phyloP scores from a whole-genome alignment of 2,797 vertebrate genomes.

The Carcharodon carcharias region DNA sequence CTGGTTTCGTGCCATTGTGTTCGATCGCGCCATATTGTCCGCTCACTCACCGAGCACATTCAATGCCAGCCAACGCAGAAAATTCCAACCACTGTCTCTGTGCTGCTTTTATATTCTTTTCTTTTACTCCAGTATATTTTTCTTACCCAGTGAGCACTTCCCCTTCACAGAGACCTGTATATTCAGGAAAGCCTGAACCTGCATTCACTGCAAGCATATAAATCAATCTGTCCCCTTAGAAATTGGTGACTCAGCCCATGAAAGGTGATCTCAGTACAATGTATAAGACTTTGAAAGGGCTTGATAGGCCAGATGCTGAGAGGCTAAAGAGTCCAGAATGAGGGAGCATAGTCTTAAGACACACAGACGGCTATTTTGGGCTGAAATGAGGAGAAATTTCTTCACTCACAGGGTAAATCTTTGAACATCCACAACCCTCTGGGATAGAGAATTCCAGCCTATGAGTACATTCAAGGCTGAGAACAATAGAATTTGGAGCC shows the following conservation, averaged over 20 bases:
- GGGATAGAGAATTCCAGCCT: background rate
- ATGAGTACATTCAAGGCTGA: too few species aligned
- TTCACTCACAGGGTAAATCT: background rate
- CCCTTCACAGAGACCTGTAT: background rate
- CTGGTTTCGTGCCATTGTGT: too few species aligned
- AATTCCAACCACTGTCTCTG: background rate
- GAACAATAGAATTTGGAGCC: too few species aligned
- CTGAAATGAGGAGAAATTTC: background rate
- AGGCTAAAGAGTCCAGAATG: background rate
- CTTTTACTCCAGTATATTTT: background rate
- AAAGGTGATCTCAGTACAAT: background rate
- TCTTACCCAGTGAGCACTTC: background rate
- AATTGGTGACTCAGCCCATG: background rate
- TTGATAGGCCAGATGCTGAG: background rate
- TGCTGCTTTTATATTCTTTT: background rate
- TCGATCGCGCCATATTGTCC: too few species aligned
- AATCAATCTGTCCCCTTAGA: background rate
- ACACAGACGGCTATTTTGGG: background rate
- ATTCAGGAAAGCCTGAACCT: background rate
- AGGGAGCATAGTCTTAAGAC: too few species aligned
- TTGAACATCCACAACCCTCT: background rate
- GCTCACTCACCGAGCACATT: too few species aligned
- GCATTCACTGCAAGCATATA: background rate
- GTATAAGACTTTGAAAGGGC: background rate
- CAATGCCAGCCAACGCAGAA: too few species aligned